phyloP scores from a whole-genome alignment of 2,113 vertebrate genomes.

The Tachysurus vachellii region DNA sequence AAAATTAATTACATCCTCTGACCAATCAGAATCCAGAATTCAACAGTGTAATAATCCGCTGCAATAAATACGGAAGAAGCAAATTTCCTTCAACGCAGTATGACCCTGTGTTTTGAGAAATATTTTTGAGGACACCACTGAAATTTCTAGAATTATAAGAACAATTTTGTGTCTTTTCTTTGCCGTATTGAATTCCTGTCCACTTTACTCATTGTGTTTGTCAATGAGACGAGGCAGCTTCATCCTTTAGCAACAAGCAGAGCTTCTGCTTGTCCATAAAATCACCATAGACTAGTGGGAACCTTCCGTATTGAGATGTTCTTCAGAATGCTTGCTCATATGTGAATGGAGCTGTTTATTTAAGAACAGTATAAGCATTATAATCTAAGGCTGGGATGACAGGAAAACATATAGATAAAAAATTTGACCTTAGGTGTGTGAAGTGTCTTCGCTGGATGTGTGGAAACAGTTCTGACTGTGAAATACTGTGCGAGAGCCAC shows the following conservation, averaged over 20 bases:
- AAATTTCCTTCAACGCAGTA: background rate
- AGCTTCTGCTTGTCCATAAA: background rate
- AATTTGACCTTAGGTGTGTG: background rate
- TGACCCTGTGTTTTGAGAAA: background rate
- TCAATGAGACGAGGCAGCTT: background rate
- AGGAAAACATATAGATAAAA: background rate
- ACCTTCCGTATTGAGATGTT: background rate
- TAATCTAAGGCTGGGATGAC: background rate
- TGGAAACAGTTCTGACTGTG: background rate
- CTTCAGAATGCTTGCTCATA: background rate
- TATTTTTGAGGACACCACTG: background rate
- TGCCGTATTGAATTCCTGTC: background rate
- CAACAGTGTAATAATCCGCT: background rate
- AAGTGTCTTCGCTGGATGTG: background rate
- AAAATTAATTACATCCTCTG: background rate
- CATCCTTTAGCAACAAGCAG: background rate
- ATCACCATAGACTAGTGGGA: background rate
- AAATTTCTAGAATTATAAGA: background rate
- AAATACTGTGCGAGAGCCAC: background rate
- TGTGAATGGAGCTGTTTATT: slow-evolving; percentile 10
- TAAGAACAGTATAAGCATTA: background rate
- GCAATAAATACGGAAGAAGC: background rate
- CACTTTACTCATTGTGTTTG: background rate
- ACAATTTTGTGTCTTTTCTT: background rate
- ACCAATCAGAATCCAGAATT: slow-evolving; percentile 15